These are phyloP conservation scores for Cyclophora albipunctata DNA, from an alignment of 2,888 invertebrate genomes.

Conservation along the genomic window DNA sequence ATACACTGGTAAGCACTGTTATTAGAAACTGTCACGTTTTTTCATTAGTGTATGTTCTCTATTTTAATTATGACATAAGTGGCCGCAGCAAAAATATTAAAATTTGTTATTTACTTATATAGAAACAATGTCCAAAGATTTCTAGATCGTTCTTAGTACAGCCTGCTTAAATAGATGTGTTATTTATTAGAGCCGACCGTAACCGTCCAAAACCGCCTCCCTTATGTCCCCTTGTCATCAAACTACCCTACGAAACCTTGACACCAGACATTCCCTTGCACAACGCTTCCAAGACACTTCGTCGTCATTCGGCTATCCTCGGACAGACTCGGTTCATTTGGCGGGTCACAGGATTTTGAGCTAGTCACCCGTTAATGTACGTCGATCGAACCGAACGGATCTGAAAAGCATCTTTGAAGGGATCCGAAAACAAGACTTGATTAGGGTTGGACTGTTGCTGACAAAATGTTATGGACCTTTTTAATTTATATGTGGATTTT, in stretches of 20 bases:
- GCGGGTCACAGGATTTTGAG: background rate
- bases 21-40: too few species aligned
- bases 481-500: background rate
- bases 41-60: too few species aligned
- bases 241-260: background rate
- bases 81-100: too few species aligned
- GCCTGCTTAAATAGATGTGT: too few species aligned
- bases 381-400: background rate
- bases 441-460: background rate
- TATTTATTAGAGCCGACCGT: too few species aligned
- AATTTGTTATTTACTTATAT: too few species aligned
- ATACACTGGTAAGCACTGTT: too few species aligned
- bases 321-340: background rate
- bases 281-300: background rate
- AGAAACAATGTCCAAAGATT: too few species aligned
- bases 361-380: background rate
- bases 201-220: too few species aligned
- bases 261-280: conserved; percentile 3
- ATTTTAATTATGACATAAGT: too few species aligned
- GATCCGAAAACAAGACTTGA: background rate
- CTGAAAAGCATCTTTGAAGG: background rate
- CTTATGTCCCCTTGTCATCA: background rate
- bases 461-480: background rate
- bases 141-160: too few species aligned
- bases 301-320: background rate